Evolutionary conservation across 2,113 vertebrate species (phyloP).

Genomic region (Megatriorchis doriae): DNA sequence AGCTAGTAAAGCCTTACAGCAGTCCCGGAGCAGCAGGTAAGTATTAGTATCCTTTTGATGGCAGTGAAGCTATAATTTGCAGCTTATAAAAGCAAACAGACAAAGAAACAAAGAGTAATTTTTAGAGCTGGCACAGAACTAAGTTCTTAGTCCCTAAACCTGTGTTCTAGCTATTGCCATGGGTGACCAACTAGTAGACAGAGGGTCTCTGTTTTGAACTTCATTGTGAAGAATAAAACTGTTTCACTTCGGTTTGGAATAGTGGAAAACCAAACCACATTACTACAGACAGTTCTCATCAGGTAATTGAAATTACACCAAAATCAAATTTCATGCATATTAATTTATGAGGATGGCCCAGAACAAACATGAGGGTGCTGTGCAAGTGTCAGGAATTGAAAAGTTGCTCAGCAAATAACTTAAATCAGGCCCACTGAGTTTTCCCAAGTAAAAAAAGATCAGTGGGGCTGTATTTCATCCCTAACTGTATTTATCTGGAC

Average conservation of each 20-base stretch:
- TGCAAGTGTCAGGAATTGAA: neutral
- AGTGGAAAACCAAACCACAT: neutral
- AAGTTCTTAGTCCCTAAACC: neutral
- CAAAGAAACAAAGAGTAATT: neutral
- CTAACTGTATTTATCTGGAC: neutral
- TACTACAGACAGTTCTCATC: neutral
- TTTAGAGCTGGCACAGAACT: neutral
- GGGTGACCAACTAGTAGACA: neutral
- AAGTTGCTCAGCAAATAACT: neutral
- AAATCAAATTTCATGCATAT: neutral
- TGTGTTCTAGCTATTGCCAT: neutral
- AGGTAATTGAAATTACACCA: neutral
- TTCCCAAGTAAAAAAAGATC: neutral
- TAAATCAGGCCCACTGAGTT: neutral
- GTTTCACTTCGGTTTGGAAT: neutral
- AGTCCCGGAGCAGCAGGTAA: neutral
- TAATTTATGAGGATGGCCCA: neutral
- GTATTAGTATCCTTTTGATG: neutral
- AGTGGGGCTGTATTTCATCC: neutral
- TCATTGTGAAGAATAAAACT: neutral
- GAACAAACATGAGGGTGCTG: neutral
- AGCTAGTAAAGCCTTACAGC: neutral
- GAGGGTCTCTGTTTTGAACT: neutral
- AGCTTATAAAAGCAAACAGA: neutral
- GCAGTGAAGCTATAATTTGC: neutral